A percentile compares a stretch with the other conserved stretches of the same genome.
phyloP scores from a whole-genome alignment of 2,888 invertebrate species.

The Drosophila heteroneura region DNA sequence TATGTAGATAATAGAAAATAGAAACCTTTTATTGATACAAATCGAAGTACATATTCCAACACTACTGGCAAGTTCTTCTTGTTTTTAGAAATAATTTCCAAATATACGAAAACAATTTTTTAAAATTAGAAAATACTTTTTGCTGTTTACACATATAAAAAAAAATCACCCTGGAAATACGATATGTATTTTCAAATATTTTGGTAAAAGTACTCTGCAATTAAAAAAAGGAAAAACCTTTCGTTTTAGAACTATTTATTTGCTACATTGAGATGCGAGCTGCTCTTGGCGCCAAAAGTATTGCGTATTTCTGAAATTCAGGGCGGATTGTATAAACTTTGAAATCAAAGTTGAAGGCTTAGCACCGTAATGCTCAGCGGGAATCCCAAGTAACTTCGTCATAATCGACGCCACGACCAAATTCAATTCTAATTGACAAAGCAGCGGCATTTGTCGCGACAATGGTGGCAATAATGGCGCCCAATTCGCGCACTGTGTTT shows the following conservation, averaged over 20 bases:
- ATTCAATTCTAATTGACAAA: conserved; percentile 71
- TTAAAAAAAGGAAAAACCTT: neutral
- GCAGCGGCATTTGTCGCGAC: conserved; percentile 78
- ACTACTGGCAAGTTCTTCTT: neutral
- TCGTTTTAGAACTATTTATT: neutral
- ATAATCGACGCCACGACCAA: conserved; percentile 46
- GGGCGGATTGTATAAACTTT: neutral
- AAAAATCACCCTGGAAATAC: neutral
- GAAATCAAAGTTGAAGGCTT: neutral
- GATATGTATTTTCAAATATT: neutral
- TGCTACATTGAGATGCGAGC: neutral
- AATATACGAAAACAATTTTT: neutral
- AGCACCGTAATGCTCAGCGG: conserved; percentile 4
- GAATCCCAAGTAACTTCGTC: conserved; percentile 30
- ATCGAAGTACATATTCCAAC: neutral
- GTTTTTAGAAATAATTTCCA: neutral
- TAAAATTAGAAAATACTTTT: neutral
- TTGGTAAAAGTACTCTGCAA: neutral
- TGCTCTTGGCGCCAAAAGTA: neutral
- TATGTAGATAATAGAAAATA: neutral
- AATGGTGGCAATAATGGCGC: conserved; percentile 79
- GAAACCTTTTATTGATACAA: neutral
- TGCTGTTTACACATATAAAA: neutral
- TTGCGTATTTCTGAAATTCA: neutral
- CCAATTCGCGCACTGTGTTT: conserved; percentile 55